Evolutionary conservation across 1,140 invertebrate species (phyloP).

Genomic region (Agrypnia vestita): DNA sequence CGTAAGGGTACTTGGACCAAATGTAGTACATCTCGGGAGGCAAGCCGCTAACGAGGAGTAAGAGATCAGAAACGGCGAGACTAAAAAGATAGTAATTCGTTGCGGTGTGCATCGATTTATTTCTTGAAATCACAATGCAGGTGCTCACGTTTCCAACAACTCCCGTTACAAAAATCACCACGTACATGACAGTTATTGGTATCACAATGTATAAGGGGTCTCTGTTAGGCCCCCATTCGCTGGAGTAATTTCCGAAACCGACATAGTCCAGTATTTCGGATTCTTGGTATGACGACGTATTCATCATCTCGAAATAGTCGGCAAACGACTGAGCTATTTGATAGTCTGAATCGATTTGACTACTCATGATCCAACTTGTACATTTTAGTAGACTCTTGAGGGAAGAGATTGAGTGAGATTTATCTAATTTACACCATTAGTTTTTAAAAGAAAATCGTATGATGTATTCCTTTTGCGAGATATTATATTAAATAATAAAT

Average conservation of each 20-base stretch:
- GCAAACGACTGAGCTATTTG: conserved; percentile 45
- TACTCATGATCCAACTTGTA: conserved; percentile 7
- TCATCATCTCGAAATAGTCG: conserved; percentile 55
- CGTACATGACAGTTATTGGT: conserved; percentile 87
- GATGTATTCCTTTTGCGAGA: too few species aligned
- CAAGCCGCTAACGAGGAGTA: conserved; percentile 87
- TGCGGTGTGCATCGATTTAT: conserved; percentile 93
- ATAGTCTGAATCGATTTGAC: background rate
- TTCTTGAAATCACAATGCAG: conserved; percentile 92
- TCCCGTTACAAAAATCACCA: conserved; percentile 88
- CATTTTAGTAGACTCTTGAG: background rate
- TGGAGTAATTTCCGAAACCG: conserved; percentile 32
- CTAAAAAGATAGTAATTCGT: conserved; percentile 96
- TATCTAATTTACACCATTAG: too few species aligned
- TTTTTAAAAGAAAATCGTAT: too few species aligned
- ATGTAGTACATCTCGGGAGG: conserved; percentile 90
- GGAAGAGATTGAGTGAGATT: background rate
- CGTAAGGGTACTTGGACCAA: conserved; percentile 91
- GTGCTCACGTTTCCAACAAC: conserved; percentile 93
- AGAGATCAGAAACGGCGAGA: conserved; percentile 92
- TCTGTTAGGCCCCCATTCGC: conserved; percentile 71
- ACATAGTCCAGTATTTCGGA: conserved; percentile 17
- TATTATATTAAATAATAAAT: too few species aligned
- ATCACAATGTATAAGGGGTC: conserved; percentile 83
- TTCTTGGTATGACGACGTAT: conserved; percentile 24